Conservation (phyloP, 2,113 vertebrate genomes). For the Mesocricetus auratus region DNA sequence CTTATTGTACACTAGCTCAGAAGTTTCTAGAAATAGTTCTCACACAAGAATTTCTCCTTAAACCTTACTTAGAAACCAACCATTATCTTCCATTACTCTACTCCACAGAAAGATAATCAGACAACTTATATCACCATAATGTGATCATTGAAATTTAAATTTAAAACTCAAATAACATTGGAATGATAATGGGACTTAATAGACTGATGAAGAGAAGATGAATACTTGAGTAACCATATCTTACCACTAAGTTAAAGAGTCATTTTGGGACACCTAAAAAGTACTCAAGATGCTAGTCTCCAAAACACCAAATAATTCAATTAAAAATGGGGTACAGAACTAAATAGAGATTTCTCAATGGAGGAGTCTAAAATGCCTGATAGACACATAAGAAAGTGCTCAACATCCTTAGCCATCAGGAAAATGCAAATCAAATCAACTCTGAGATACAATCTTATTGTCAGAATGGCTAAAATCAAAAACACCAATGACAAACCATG, state of each 20-base stretch:
- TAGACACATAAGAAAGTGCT: no score
- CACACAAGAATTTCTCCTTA: neutral
- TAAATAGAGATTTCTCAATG: no score
- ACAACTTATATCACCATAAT: neutral
- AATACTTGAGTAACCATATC: neutral
- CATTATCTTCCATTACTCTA: neutral
- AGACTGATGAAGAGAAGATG: neutral
- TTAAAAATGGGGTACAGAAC: no score
- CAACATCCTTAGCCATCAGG: no score
- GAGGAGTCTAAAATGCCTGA: no score
- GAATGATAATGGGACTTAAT: neutral
- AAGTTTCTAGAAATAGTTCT: constrained; percentile 34
- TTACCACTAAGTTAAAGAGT: neutral
- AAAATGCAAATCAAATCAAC: no score
- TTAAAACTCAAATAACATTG: neutral
- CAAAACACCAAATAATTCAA: no score
- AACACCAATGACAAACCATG: no score
- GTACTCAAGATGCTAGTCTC: no score
- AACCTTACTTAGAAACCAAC: neutral
- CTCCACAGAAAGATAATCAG: neutral
- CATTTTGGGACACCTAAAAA: neutral
- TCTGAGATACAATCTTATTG: no score
- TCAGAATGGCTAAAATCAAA: no score
- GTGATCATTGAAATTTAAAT: constrained; percentile 15
- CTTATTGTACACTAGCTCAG: neutral